Base-by-base conservation (phyloP, 1,140 invertebrate genomes). In the Venustaconcha ellipsiformis region DNA sequence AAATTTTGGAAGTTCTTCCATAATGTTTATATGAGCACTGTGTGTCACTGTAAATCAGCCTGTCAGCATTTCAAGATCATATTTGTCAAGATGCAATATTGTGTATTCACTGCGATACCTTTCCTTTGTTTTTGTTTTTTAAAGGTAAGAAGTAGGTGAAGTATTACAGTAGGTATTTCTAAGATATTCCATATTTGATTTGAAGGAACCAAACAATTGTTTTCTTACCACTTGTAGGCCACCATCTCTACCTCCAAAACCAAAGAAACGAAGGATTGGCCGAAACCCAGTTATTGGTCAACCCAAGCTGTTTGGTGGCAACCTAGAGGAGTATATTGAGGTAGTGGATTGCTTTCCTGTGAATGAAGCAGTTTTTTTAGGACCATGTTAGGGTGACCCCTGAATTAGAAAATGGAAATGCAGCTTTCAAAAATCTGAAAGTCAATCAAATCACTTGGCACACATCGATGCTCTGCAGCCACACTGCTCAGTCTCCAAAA, bases 301-400 rank as follows among this genome's bases (percentile, higher is more conserved):
- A 81, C 95, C 96, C 1, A 95, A 96, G 85, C 90, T 97, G 64
- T 98, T 98, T 91, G 96, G 96, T n/a, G 96, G 96, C 37, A 96
- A 95, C 72, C 89, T 98, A 20, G 96, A 97, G 87, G 96, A 97
- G 86, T 97, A 96, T 88, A 91, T 97, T 80, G 96, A 92, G 81
- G 88, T 89, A 80, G 86, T 82, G 76, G 8, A 70, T 23, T 18
- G 30, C 20, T 65, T 56, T 14, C 11, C 57, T 37, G 6, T 57
- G 67, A n/a, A n/a, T 56, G 65, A 26, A 15, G 63, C 5, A 62
- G 4, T 18, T 62, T 62, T 8, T n/a, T n/a, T n/a, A 4, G 26
- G 26, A 2, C 26, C 26, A 30, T 30, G 26, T 30, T 30, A 30
- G 26, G 26, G 26, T 30, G 26, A 30, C 26, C 26, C 4, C 4